Conservation (phyloP, 2,113 vertebrate genomes). For the Pelodiscus sinensis region DNA sequence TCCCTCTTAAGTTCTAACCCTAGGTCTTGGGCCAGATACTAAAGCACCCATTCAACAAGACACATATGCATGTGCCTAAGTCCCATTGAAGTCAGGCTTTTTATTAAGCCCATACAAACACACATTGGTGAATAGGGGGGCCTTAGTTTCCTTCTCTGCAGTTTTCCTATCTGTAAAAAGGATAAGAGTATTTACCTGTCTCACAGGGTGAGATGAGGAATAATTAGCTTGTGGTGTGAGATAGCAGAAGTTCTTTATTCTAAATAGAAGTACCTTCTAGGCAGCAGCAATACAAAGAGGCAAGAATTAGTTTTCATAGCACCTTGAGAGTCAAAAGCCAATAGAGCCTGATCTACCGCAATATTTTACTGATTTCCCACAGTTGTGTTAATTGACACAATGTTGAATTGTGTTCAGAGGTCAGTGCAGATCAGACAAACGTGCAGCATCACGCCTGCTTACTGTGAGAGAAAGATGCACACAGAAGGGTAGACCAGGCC, state of each 20-base stretch:
- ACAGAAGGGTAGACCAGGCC: neutral
- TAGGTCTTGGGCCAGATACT: too few species aligned
- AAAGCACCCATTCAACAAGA: too few species aligned
- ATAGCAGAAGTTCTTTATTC: neutral
- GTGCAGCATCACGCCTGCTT: rapidly evolving
- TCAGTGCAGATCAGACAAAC: neutral
- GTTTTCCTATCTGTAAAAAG: neutral
- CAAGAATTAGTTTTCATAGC: neutral
- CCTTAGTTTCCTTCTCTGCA: neutral
- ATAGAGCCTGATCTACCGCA: neutral
- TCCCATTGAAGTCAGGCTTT: too few species aligned
- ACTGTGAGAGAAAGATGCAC: neutral
- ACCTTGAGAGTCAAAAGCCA: neutral
- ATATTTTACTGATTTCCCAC: neutral
- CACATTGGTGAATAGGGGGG: neutral
- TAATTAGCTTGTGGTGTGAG: neutral
- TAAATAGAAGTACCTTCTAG: neutral
- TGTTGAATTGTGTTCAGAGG: neutral
- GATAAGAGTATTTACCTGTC: too few species aligned
- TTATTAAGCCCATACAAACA: neutral
- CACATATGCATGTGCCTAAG: too few species aligned
- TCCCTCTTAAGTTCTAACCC: too few species aligned
- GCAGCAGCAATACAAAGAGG: neutral
- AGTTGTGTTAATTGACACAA: neutral
- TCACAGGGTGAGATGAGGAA: rapidly evolving